Conservation (phyloP, 1,140 invertebrate genomes). For the Danaus plexippus region DNA sequence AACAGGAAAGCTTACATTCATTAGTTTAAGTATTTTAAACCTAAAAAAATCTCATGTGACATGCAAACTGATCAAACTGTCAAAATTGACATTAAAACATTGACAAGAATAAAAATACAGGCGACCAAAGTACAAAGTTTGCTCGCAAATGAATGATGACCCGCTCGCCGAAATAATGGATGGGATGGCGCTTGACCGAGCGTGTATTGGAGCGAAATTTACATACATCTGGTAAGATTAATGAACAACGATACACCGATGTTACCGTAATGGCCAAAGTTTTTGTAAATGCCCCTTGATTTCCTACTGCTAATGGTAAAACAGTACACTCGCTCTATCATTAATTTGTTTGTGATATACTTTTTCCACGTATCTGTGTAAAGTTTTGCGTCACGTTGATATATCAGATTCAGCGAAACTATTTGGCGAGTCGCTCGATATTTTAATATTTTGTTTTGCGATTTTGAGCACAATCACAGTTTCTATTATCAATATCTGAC, state of each 20-base stretch:
- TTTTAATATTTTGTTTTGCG: not conserved
- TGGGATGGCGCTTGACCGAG: constrained; percentile 36
- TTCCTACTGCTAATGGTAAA: constrained; percentile 18
- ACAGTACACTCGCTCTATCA: constrained; percentile 2
- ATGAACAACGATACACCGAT: constrained; percentile 19
- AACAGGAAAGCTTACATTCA: constrained; percentile 2
- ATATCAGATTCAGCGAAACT: not conserved
- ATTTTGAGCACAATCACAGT: constrained; percentile 1
- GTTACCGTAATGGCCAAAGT: too few species aligned
- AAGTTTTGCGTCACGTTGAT: constrained; percentile 6
- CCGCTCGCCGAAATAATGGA: constrained; percentile 37
- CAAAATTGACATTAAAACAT: constrained; percentile 10
- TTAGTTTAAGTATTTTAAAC: too few species aligned
- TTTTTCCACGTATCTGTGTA: too few species aligned
- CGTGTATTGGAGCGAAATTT: constrained; percentile 52
- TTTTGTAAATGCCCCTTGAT: constrained; percentile 7
- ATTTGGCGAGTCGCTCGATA: not conserved
- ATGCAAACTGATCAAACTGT: not conserved
- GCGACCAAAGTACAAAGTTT: constrained; percentile 25
- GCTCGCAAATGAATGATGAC: constrained; percentile 30
- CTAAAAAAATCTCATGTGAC: too few species aligned
- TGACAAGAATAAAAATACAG: constrained; percentile 18
- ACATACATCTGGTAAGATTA: constrained; percentile 52
- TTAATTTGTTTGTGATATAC: too few species aligned
- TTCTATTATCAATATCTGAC: constrained; percentile 3